Conservation (phyloP, 92 coral and sea anemone species). For the Scolanthus callimorphus region DNA sequence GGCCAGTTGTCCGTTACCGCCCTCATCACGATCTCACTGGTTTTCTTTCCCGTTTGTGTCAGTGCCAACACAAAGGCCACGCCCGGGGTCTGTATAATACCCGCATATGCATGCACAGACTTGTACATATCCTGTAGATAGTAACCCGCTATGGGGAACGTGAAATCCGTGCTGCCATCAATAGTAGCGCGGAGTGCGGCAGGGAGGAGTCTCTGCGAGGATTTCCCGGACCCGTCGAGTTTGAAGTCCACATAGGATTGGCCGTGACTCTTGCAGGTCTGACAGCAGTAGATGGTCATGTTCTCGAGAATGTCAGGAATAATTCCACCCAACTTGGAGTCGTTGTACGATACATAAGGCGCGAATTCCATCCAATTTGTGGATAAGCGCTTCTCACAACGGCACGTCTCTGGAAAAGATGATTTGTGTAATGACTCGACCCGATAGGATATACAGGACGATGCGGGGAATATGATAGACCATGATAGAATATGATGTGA, state of each 20-base stretch:
- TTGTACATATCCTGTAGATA: conserved; percentile 42
- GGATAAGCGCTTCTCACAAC: conserved; percentile 42
- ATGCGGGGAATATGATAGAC: no score
- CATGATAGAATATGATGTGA: no score
- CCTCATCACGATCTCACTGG: neutral
- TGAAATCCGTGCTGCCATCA: conserved; percentile 57
- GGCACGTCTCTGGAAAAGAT: conserved; percentile 61
- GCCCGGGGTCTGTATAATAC: conserved; percentile 65
- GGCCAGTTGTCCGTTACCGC: conserved; percentile 34
- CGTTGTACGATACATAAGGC: conserved; percentile 47
- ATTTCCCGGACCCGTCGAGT: conserved; percentile 3
- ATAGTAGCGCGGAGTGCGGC: conserved; percentile 22
- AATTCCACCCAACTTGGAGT: conserved; percentile 24
- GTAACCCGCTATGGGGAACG: conserved; percentile 64
- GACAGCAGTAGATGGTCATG: conserved; percentile 64
- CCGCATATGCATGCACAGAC: conserved; percentile 36
- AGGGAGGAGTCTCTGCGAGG: conserved; percentile 16
- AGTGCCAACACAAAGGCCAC: conserved; percentile 35
- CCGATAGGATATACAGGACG: no score
- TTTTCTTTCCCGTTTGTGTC: neutral
- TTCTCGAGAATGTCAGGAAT: conserved; percentile 40
- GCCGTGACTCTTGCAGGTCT: conserved; percentile 41
- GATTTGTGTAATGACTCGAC: no score
- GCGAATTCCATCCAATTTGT: conserved; percentile 65
- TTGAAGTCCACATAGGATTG: conserved; percentile 30